Percentiles rank a stretch among this genome's conserved stretches.
These are phyloP conservation scores for Antedon bifida DNA, from an alignment of 35 echinoderm and acorn worm genomes.

Conservation along the genomic window DNA sequence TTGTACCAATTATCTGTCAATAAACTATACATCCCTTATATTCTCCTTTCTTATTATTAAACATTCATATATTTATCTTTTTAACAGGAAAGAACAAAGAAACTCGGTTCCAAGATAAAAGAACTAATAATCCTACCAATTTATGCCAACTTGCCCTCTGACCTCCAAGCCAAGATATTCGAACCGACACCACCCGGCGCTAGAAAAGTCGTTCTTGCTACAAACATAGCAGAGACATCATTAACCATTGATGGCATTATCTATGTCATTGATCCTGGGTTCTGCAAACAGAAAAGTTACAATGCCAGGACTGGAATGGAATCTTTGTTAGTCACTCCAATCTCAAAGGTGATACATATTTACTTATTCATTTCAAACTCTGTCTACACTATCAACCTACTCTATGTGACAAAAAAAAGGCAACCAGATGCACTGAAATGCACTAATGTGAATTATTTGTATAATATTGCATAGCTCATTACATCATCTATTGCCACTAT, in stretches of 20 bases:
- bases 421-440: too few relatives aligned
- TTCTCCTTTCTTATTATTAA: too few relatives aligned
- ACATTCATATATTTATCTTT: neutral
- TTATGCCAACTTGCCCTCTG: slow-evolving; percentile 84
- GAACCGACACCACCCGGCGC: slow-evolving; percentile 78
- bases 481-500: too few relatives aligned
- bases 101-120: slow-evolving; percentile 69
- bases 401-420: too few relatives aligned
- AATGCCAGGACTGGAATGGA: slow-evolving; percentile 97
- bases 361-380: too few relatives aligned
- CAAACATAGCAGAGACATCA: slow-evolving; percentile 94
- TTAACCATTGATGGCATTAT: slow-evolving; percentile 90
- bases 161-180: slow-evolving; percentile 91
- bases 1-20: too few relatives aligned
- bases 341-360: slow-evolving; percentile 80
- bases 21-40: too few relatives aligned
- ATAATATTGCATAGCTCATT: too few relatives aligned
- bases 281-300: slow-evolving; percentile 97
- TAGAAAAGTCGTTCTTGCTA: slow-evolving; percentile 80
- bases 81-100: slow-evolving; percentile 59
- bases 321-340: slow-evolving; percentile 67
- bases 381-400: too few relatives aligned
- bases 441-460: too few relatives aligned
- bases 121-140: slow-evolving; percentile 90
- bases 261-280: slow-evolving; percentile 84